phyloP scores from a whole-genome alignment of 2,797 vertebrate species.

The Pteronotus mesoamericanus region DNA sequence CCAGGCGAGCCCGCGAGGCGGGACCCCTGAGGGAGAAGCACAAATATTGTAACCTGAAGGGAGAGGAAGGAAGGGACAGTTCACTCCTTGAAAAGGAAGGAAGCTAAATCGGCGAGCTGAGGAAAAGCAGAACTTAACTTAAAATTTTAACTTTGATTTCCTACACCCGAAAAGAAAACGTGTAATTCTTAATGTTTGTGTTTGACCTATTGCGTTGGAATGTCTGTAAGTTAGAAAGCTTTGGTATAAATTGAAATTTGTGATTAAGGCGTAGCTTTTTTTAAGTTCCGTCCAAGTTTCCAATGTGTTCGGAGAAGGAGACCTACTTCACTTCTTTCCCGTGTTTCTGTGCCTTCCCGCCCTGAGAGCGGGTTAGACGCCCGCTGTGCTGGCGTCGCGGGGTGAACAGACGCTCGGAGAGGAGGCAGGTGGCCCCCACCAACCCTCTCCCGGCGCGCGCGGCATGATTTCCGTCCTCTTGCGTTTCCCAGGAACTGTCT shows the following conservation, averaged over 20 bases:
- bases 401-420: accelerated
- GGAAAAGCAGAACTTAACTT: neutral
- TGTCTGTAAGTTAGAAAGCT: neutral
- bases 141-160: neutral
- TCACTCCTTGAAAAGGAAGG: neutral
- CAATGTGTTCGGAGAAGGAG: neutral
- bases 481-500: neutral
- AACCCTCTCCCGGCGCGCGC: accelerated
- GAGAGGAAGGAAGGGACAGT: neutral
- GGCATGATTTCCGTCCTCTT: no score
- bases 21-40: neutral
- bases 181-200: neutral
- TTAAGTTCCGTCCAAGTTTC: neutral
- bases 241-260: neutral
- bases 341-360: accelerated
- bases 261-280: neutral
- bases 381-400: neutral
- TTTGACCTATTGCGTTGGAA: neutral
- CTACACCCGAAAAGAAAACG: neutral
- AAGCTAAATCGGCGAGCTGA: neutral
- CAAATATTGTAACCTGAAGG: neutral
- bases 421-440: accelerated
- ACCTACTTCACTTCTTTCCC: neutral
- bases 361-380: neutral
- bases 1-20: no score